These are phyloP conservation scores for Drosophila siamana DNA, from an alignment of 2,888 invertebrate genomes.

Conservation along the genomic window DNA sequence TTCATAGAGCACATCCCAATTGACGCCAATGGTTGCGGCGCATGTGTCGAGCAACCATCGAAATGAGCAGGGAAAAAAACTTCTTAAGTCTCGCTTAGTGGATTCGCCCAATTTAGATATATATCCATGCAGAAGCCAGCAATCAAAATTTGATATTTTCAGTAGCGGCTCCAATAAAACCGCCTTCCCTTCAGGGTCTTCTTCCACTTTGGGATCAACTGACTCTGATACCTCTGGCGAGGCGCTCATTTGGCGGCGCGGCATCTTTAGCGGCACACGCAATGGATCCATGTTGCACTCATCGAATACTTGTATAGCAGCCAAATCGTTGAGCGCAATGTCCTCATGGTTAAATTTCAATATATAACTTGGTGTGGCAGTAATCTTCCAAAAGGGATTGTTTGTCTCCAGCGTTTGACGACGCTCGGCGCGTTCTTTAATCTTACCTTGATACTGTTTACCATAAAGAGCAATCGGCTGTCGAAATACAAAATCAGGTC, in stretches of 20 bases:
- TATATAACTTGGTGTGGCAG: slow-evolving; percentile 28
- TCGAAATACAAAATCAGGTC: slow-evolving; percentile 46
- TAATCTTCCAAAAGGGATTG: slow-evolving; percentile 55
- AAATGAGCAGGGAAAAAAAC: slow-evolving; percentile 80
- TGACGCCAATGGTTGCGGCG: slow-evolving; percentile 79
- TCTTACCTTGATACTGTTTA: slow-evolving; percentile 35
- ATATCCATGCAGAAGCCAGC: slow-evolving; percentile 82
- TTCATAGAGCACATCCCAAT: slow-evolving; percentile 79
- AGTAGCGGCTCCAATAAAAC: slow-evolving; percentile 42
- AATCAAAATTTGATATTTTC: slow-evolving; percentile 82
- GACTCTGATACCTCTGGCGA: not conserved
- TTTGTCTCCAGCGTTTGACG: slow-evolving; percentile 28
- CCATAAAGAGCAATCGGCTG: slow-evolving; percentile 47
- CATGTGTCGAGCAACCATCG: slow-evolving; percentile 84
- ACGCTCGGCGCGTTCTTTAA: slow-evolving; percentile 9
- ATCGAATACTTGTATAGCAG: slow-evolving; percentile 70
- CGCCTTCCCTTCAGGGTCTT: not conserved
- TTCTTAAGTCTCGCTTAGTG: slow-evolving; percentile 66
- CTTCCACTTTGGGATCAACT: slow-evolving; percentile 12
- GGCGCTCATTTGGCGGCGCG: slow-evolving; percentile 65
- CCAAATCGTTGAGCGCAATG: slow-evolving; percentile 39
- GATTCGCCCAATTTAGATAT: slow-evolving; percentile 38
- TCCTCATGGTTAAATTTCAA: slow-evolving; percentile 45
- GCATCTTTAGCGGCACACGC: slow-evolving; percentile 52
- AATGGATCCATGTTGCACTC: slow-evolving; percentile 81